Conservation (phyloP, 2,888 invertebrate species). For the Zaprionus lineosus region DNA sequence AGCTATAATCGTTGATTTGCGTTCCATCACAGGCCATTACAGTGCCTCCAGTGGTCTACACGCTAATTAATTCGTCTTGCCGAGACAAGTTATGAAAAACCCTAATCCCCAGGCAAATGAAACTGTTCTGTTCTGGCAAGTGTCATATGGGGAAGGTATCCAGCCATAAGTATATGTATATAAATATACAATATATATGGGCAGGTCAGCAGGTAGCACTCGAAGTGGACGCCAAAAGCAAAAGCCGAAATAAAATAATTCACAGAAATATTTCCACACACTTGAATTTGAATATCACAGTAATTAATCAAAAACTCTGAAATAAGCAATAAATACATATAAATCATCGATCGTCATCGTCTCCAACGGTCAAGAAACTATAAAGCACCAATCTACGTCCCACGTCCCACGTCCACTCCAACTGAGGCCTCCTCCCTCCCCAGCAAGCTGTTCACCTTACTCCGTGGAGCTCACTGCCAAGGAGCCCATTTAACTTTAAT, state of each 20-base stretch:
- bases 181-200: constrained; percentile 9
- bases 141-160: no score
- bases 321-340: constrained; percentile 60
- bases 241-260: constrained; percentile 46
- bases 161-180: constrained; percentile 5
- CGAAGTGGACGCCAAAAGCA: constrained; percentile 4
- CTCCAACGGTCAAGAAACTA: constrained; percentile 71
- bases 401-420: constrained; percentile 43
- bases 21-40: constrained; percentile 38
- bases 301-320: constrained; percentile 70
- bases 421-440: neutral
- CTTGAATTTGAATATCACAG: constrained; percentile 73
- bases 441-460: neutral
- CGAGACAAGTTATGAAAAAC: constrained; percentile 35
- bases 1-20: constrained; percentile 42
- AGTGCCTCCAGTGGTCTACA: constrained; percentile 34
- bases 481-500: constrained; percentile 68
- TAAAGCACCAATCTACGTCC: constrained; percentile 63
- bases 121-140: constrained; percentile 52
- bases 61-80: constrained; percentile 69
- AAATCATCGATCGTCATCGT: constrained; percentile 73
- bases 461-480: constrained; percentile 21
- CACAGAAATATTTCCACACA: constrained; percentile 56
- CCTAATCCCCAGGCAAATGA: constrained; percentile 38
- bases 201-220: constrained; percentile 41